These are phyloP conservation scores for Calliphora vicina DNA, from an alignment of 1,140 invertebrate genomes.

Conservation along the genomic window DNA sequence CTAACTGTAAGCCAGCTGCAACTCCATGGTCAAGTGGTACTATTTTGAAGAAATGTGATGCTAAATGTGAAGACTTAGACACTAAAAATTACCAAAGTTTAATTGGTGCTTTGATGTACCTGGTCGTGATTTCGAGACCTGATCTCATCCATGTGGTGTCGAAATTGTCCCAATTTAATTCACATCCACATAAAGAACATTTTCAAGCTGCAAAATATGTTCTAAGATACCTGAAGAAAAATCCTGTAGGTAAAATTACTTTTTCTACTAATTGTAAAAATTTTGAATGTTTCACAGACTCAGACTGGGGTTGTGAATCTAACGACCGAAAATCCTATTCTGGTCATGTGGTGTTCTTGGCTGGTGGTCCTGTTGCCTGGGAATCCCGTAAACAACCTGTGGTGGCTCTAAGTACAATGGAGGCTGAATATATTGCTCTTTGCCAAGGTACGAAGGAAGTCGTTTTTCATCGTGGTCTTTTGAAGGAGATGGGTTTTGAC, in stretches of 20 bases:
- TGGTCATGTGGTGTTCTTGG: conserved; percentile 42
- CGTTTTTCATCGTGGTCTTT: conserved; percentile 51
- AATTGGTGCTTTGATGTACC: conserved; percentile 14
- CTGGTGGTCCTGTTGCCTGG: conserved; percentile 60
- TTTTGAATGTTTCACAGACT: not conserved
- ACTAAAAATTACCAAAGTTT: conserved; percentile 7
- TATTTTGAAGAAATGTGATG: not conserved
- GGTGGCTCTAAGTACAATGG: conserved; percentile 62
- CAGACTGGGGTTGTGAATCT: conserved; percentile 4
- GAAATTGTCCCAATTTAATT: conserved; percentile 20
- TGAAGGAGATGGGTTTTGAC: conserved; percentile 41
- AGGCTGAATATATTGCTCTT: conserved; percentile 49
- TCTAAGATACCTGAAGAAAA: conserved; percentile 32
- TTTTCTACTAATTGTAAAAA: not conserved
- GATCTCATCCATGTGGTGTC: conserved; percentile 23
- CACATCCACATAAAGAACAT: conserved; percentile 33
- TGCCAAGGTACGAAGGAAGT: conserved; percentile 59
- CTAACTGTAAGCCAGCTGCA: not conserved
- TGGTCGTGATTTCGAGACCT: not conserved
- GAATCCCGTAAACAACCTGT: conserved; percentile 62
- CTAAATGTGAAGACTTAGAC: not conserved
- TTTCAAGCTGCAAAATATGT: conserved; percentile 33
- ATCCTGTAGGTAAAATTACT: not conserved
- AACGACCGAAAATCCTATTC: conserved; percentile 38
- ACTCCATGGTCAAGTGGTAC: not conserved